Conservation (phyloP, 2,113 vertebrate species). For the Monopterus albus region DNA sequence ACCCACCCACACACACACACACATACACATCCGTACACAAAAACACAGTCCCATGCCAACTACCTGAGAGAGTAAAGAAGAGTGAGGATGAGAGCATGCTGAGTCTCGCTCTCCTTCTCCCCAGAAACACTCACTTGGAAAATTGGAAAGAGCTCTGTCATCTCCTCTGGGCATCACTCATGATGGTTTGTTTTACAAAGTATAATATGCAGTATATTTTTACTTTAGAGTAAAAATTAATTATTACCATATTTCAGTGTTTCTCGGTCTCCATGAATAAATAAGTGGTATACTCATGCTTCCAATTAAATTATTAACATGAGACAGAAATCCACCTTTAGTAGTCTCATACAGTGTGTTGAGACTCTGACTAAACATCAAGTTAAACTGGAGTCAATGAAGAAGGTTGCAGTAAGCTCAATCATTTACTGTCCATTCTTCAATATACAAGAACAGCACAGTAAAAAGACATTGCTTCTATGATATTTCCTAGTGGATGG, state of each 20-base stretch:
- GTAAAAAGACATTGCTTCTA: too few relatives aligned
- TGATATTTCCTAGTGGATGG: too few relatives aligned
- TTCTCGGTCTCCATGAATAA: slow-evolving; percentile 26
- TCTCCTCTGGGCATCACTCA: slow-evolving; percentile 51
- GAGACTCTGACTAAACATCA: too few relatives aligned
- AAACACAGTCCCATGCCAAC: slow-evolving; percentile 42
- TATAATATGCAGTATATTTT: too few relatives aligned
- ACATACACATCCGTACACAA: slow-evolving; percentile 17
- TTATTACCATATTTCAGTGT: too few relatives aligned
- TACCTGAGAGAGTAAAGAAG: slow-evolving; percentile 63
- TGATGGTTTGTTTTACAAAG: slow-evolving; percentile 41
- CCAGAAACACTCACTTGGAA: slow-evolving; percentile 63
- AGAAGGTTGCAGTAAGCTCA: too few relatives aligned
- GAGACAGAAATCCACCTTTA: not conserved
- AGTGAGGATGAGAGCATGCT: slow-evolving; percentile 59
- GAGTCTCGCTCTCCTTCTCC: slow-evolving; percentile 50
- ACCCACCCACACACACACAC: slow-evolving; percentile 16
- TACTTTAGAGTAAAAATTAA: not conserved
- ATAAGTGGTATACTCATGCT: not conserved
- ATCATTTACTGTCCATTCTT: too few relatives aligned
- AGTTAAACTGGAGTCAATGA: too few relatives aligned
- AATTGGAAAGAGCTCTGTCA: slow-evolving; percentile 62
- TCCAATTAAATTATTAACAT: slow-evolving; percentile 9
- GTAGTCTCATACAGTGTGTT: not conserved
- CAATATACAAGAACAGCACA: too few relatives aligned